Evolutionary conservation across 2,113 vertebrate species (phyloP), one percentile per base, ranked within the genome.

Genomic region (Dolichallabes microphthalmus): DNA sequence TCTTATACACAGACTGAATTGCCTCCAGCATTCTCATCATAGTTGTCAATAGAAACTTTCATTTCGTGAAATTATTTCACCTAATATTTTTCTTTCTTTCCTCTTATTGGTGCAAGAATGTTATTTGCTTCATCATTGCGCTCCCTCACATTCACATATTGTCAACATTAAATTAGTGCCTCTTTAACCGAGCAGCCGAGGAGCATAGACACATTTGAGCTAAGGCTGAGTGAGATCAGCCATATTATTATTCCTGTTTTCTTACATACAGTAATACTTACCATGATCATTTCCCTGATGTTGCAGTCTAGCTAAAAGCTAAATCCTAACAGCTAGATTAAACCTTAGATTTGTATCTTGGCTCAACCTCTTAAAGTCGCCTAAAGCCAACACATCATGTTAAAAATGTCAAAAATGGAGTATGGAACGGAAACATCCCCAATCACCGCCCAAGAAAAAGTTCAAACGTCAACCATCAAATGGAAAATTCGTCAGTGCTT

Each of bases 21-120:
- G 27, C 53, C 53, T 71, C 32, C 76, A 85, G 84, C 76, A 32
- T 63, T 71, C 71, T 71, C 66, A 71, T 55, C 64, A 80, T 52
- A 4, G 63, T 55, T 50, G n/a, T 60, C 64, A 60, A 52, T 79
- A 71, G 53, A 85, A 45, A 60, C 68, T 5, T 83, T 12, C 75
- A 66, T 13, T n/a, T 57, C 45, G 0, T 1, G 6, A 30, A 20
- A 25, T 63, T 76, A 25, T 35, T 4, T 35, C 4, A 13, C 30
- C 11, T 25, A 45, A 61, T 80, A 19, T 3, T 55, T 77, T 20
- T 74, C 13, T 15, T 45, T 52, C 52, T 14, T 9, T 52, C 50
- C 20, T n/a, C 75, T 57, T 55, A 39, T 79, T 35, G 60, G 30
- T 32, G 19, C 55, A 55, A 22, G 13, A 60, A 60, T 55, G 12